Evolutionary conservation across 2,113 vertebrate species (phyloP).

Genomic region (Galemys pyrenaicus): DNA sequence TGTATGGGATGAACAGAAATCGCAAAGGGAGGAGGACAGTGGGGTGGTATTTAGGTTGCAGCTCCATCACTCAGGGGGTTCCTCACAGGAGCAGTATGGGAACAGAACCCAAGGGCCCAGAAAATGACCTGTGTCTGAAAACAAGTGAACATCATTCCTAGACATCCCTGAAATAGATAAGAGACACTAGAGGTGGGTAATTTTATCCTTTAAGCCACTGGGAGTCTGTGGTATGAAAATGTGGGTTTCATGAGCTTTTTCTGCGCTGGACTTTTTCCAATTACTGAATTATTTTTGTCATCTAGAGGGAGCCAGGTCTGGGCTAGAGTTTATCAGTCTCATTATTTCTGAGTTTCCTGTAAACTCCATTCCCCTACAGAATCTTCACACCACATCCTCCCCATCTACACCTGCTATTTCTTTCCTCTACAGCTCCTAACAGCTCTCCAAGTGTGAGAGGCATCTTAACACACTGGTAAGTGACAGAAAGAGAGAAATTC

Average conservation of each 20-base stretch:
- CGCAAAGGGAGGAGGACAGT: rapidly evolving
- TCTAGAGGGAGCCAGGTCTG: neutral
- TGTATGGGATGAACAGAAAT: neutral
- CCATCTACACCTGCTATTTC: slow-evolving; percentile 41
- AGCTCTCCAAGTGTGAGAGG: slow-evolving; percentile 67
- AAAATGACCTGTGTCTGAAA: neutral
- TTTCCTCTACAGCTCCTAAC: neutral
- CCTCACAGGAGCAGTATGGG: neutral
- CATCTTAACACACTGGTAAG: slow-evolving; percentile 64
- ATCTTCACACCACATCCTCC: neutral
- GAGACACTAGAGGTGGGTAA: neutral
- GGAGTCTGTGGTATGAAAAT: neutral
- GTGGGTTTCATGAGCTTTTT: neutral
- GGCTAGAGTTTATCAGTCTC: neutral
- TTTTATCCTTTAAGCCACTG: neutral
- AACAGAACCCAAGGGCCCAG: neutral
- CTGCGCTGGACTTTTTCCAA: neutral
- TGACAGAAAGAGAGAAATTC: slow-evolving; percentile 58
- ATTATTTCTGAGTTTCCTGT: slow-evolving; percentile 36
- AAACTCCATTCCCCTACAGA: neutral
- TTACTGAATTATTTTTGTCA: slow-evolving; percentile 17
- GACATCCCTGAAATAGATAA: neutral
- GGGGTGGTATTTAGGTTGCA: neutral
- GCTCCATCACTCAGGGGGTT: neutral
- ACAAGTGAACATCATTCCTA: neutral